Evolutionary conservation across 2,113 vertebrate genomes (phyloP).

Genomic region (Vicugna pacos): DNA sequence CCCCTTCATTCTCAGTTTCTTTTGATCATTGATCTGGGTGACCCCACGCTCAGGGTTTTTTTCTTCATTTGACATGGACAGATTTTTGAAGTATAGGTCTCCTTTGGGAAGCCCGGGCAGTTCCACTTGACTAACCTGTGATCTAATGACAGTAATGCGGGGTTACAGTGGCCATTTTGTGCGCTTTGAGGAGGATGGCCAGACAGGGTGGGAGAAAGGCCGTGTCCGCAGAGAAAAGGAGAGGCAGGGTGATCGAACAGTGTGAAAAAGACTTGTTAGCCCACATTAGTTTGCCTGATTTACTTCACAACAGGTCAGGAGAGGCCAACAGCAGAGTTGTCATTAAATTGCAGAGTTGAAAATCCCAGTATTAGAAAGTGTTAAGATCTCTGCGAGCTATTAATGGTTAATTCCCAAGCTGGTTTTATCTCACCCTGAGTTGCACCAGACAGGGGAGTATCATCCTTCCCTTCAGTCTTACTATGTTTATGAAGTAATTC

Average conservation of each 20-base stretch:
- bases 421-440: slow-evolving; percentile 80
- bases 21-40: slow-evolving; percentile 98
- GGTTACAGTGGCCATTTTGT: slow-evolving; percentile 90
- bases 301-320: slow-evolving; percentile 88
- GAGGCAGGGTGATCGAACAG: slow-evolving; percentile 85
- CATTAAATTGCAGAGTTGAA: slow-evolving; percentile 87
- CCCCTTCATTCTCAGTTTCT: slow-evolving; percentile 86
- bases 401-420: slow-evolving; percentile 77
- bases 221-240: slow-evolving; percentile 84
- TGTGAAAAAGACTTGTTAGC: slow-evolving; percentile 89
- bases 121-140: slow-evolving; percentile 93
- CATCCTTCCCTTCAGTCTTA: slow-evolving; percentile 52
- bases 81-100: slow-evolving; percentile 92
- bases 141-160: slow-evolving; percentile 90
- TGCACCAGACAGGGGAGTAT: slow-evolving; percentile 61
- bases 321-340: slow-evolving; percentile 86
- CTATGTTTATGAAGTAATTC: slow-evolving; percentile 79
- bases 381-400: slow-evolving; percentile 82
- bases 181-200: slow-evolving; percentile 87
- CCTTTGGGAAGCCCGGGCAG: slow-evolving; percentile 88
- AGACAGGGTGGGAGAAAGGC: slow-evolving; percentile 87
- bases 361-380: slow-evolving; percentile 84
- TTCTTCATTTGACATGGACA: slow-evolving; percentile 94
- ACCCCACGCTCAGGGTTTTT: slow-evolving; percentile 91
- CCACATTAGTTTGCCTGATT: slow-evolving; percentile 90